Conservation (phyloP, 2,113 vertebrate genomes). For the Nothoprocta perdicaria region DNA sequence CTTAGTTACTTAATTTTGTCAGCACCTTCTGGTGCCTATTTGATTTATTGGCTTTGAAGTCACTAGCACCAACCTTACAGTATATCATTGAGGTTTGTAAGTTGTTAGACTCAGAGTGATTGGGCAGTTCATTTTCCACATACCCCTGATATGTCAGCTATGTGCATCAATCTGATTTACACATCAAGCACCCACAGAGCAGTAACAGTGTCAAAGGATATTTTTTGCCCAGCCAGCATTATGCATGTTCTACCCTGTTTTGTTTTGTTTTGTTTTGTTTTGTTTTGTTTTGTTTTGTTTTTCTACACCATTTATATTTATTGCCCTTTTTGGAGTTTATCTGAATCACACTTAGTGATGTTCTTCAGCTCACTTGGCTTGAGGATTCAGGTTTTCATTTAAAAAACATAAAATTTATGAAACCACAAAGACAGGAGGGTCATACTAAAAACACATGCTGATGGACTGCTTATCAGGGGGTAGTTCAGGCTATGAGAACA, state of each 20-base stretch:
- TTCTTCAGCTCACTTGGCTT: not conserved
- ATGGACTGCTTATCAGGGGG: not conserved
- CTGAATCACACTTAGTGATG: not conserved
- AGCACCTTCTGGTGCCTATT: constrained; percentile 30
- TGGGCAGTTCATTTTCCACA: constrained; percentile 57
- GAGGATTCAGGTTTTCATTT: not conserved
- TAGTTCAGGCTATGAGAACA: not conserved
- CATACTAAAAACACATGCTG: not conserved
- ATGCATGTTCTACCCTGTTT: not conserved
- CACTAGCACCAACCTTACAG: constrained; percentile 32
- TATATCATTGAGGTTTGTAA: constrained; percentile 52
- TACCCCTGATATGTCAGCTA: not conserved
- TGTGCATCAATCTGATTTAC: constrained; percentile 22
- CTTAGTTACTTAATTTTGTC: constrained; percentile 42
- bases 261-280: not conserved
- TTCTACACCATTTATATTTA: not conserved
- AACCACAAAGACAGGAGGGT: not conserved
- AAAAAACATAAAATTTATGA: not conserved
- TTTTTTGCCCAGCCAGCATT: not conserved
- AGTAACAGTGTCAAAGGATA: constrained; percentile 36
- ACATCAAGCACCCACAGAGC: not conserved
- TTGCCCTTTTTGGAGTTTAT: constrained; percentile 6
- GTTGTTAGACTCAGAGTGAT: constrained; percentile 42
- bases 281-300: not conserved
- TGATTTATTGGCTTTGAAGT: constrained; percentile 45